phyloP scores from a whole-genome alignment of 1,140 invertebrate species.

The Drosophila equinoxialis region DNA sequence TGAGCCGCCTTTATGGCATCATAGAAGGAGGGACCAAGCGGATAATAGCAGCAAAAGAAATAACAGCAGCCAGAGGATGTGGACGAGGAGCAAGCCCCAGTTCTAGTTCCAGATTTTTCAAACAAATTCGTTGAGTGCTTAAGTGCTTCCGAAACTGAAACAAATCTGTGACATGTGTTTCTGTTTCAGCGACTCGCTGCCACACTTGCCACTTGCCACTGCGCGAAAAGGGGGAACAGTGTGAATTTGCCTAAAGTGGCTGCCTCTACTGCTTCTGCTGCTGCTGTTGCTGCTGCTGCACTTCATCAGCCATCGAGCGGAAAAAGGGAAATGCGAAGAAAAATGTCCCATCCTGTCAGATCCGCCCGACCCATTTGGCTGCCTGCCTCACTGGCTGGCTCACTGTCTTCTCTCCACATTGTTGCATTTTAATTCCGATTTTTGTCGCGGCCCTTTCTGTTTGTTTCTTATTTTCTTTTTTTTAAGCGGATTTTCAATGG shows the following conservation, averaged over 20 bases:
- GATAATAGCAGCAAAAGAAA: neutral
- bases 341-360: conserved; percentile 46
- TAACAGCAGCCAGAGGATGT: too few relatives aligned
- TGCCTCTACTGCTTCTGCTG: neutral
- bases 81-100: neutral
- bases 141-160: conserved; percentile 81
- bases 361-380: neutral
- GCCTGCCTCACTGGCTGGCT: too few relatives aligned
- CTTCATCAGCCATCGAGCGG: conserved; percentile 22
- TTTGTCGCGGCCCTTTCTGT: conserved; percentile 51
- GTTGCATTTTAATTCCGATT: conserved; percentile 67
- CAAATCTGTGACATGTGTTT: conserved; percentile 82
- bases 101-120: conserved; percentile 68
- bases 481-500: conserved; percentile 72
- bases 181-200: conserved; percentile 46
- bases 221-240: neutral
- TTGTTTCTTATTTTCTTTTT: neutral
- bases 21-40: conserved; percentile 33
- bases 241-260: conserved; percentile 62
- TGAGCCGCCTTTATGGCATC: conserved; percentile 34
- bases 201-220: neutral
- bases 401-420: conserved; percentile 36
- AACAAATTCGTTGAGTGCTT: conserved; percentile 81
- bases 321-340: conserved; percentile 61
- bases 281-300: neutral